Percentiles rank a stretch among this genome's conserved stretches.
phyloP scores from a whole-genome alignment of 37 sponge, comb jelly and placozoan genomes.

The Spongilla lacustris region DNA sequence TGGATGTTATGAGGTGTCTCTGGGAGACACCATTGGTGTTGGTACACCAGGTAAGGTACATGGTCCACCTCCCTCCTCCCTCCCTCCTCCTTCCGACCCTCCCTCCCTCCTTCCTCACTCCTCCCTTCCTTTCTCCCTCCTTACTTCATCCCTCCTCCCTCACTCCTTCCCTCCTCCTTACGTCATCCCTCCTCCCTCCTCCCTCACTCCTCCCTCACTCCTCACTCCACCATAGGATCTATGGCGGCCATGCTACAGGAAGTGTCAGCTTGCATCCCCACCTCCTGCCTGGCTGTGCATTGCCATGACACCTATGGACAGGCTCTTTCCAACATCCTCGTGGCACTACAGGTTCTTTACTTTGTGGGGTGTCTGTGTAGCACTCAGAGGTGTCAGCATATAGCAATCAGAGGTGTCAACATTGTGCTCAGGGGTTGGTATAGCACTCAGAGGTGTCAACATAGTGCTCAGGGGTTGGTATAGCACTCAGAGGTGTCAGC shows the following conservation, averaged over 20 bases:
- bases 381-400: too few relatives aligned
- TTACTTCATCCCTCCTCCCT: too few relatives aligned
- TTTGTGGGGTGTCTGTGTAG: too few relatives aligned
- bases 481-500: too few relatives aligned
- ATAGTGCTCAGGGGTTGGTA: too few relatives aligned
- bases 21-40: constrained; percentile 98
- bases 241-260: constrained; percentile 76
- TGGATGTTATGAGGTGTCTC: constrained; percentile 98
- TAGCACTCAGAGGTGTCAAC: too few relatives aligned
- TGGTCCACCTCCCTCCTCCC: background rate
- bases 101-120: too few relatives aligned
- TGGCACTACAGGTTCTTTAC: constrained; percentile 64
- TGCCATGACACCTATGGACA: constrained; percentile 99
- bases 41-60: constrained; percentile 85
- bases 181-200: background rate
- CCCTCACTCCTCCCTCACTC: background rate
- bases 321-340: constrained; percentile 91
- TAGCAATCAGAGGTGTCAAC: too few relatives aligned
- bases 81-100: background rate
- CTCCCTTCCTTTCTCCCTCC: too few relatives aligned
- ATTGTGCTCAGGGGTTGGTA: too few relatives aligned
- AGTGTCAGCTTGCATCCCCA: constrained; percentile 61
- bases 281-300: constrained; percentile 84
- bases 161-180: too few relatives aligned
- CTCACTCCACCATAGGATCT: constrained; percentile 31